phyloP scores from a whole-genome alignment of 37 sponge, comb jelly and placozoan genomes.

The Hormiphora californensis region DNA sequence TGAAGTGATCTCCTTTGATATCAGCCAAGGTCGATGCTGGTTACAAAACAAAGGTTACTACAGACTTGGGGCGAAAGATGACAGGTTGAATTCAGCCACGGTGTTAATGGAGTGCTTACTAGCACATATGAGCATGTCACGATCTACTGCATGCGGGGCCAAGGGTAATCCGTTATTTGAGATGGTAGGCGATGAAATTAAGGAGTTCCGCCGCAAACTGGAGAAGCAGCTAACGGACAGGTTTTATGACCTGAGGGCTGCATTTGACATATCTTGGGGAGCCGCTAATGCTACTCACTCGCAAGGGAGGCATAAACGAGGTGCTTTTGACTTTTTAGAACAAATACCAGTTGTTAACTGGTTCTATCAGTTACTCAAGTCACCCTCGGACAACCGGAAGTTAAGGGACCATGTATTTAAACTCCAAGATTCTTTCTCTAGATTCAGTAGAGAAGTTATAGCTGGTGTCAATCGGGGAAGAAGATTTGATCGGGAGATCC shows the following conservation, averaged over 20 bases:
- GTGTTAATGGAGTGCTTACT: constrained; percentile 4
- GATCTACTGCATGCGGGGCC: background rate
- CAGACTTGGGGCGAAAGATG: background rate
- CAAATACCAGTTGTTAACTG: background rate
- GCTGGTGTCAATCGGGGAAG: background rate
- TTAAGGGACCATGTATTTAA: background rate
- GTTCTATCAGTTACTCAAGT: constrained; percentile 11
- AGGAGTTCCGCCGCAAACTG: background rate
- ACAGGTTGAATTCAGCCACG: background rate
- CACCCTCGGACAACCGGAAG: constrained; percentile 9
- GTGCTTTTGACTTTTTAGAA: background rate
- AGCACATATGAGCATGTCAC: background rate
- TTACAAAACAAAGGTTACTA: background rate
- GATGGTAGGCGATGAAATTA: background rate
- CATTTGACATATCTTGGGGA: background rate
- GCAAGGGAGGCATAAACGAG: background rate
- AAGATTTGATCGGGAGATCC: background rate
- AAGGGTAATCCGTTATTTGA: background rate
- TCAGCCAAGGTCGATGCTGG: background rate
- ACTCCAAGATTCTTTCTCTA: background rate
- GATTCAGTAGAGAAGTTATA: background rate
- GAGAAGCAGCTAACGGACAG: background rate
- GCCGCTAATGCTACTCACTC: background rate
- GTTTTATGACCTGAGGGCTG: background rate
- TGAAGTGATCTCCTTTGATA: background rate